Base-by-base conservation (phyloP, 2,797 vertebrate genomes). In the Siniperca scherzeri region DNA sequence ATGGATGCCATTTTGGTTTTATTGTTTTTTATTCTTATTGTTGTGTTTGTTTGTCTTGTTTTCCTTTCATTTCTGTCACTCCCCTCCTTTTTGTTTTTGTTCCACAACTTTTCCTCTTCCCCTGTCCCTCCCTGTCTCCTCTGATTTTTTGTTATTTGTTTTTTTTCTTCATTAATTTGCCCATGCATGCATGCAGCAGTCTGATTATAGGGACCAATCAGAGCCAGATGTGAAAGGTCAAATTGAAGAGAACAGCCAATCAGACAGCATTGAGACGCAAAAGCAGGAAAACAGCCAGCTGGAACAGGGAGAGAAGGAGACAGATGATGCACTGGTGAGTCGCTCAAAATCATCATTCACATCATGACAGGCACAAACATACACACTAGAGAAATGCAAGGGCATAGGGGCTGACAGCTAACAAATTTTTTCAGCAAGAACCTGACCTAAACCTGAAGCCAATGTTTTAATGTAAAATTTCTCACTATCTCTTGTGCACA, bases 151-250 rank as follows among this genome's bases (percentile, higher is more conserved):
- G 77, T 93, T 93, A 66, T 86, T 89, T 78, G 82, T 83, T 86
- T 81, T 87, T 86, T 91, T 94, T 93, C 90, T 88, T 95, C 96
- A 96, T 96, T 96, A 95, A 96, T 95, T 94, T 96, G 94, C 95
- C 95, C 95, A 96, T 96, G 96, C 96, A 96, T 96, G 95, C 96
- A 97, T 97, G 95, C 96, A 99, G 97, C 97, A 98, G 91, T 94
- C 97, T 96, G 97, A 98, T 96, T 98, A 95, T 97, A 98, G 98
- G 97, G 97, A 97, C 89, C 94, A 96, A 89, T 94, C 93, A 68
- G 96, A 96, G 77, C 92, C 90, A 85, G 95, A 96, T 48, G 92
- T 93, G 62, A 90, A 93, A 84, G 90, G 83, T 88, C 93, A 94
- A 64, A 94, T 95, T 77, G 82, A 97, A 91, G 88, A 84, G 30